These are phyloP conservation scores for Trissolcus basalis DNA, from an alignment of 1,140 invertebrate species.

Conservation along the genomic window DNA sequence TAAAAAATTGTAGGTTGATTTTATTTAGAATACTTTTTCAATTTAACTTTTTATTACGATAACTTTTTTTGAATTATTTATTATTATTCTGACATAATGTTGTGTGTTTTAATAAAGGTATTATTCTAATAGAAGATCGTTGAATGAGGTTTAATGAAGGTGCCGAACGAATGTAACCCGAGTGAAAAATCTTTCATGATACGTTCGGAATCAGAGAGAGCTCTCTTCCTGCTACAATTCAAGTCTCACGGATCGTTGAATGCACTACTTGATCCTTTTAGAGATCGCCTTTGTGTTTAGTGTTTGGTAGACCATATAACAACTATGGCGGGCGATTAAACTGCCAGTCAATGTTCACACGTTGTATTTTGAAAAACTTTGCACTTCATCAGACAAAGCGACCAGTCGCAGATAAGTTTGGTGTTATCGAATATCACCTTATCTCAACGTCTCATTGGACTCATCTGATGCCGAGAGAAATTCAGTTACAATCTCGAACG, in stretches of 20 bases:
- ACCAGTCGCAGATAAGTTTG: conserved; percentile 2
- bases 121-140: no score
- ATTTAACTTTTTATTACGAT: no score
- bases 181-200: not conserved
- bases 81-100: no score
- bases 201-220: conserved; percentile 17
- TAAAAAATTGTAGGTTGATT: no score
- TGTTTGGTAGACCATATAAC: conserved; percentile 56
- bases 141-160: not conserved
- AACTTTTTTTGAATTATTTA: no score
- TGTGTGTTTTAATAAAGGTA: no score
- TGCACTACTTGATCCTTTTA: conserved; percentile 55
- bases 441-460: conserved; percentile 8
- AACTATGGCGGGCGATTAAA: conserved; percentile 48
- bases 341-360: conserved; percentile 49
- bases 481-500: no score
- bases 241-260: conserved; percentile 55
- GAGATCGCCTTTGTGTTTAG: conserved; percentile 49
- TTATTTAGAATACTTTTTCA: no score
- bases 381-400: conserved; percentile 24
- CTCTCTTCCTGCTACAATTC: conserved; percentile 37
- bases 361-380: conserved; percentile 41
- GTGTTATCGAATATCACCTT: conserved; percentile 20
- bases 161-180: not conserved
- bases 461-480: not conserved